Conservation (phyloP, 2,888 invertebrate species). For the Parochlus steinenii region DNA sequence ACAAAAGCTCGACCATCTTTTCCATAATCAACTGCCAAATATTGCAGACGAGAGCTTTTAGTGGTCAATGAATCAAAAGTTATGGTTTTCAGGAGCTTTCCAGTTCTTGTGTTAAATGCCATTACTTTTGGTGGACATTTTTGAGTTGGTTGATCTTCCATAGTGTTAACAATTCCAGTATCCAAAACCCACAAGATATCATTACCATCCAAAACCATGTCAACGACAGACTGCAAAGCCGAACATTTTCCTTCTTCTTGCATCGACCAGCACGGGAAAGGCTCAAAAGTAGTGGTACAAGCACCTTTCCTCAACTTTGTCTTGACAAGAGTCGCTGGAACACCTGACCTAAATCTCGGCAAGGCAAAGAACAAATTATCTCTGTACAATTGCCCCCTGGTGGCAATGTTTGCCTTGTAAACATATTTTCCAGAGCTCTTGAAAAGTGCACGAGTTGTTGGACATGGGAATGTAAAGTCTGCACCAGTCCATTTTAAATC, state of each 20-base stretch:
- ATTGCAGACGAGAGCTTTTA: constrained; percentile 46
- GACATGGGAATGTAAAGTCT: constrained; percentile 33
- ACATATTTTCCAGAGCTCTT: constrained; percentile 38
- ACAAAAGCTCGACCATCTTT: constrained; percentile 41
- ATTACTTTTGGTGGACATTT: constrained; percentile 53
- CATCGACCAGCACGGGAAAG: constrained; percentile 45
- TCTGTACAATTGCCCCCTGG: constrained; percentile 38
- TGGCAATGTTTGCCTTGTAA: constrained; percentile 40
- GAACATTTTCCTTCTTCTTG: constrained; percentile 47
- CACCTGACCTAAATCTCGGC: constrained; percentile 43
- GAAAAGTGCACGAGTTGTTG: constrained; percentile 37
- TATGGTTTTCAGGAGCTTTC: constrained; percentile 43
- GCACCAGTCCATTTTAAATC: constrained; percentile 29
- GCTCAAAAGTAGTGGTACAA: constrained; percentile 34
- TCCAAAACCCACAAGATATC: constrained; percentile 58
- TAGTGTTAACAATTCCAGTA: constrained; percentile 48
- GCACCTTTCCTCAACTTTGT: constrained; percentile 31
- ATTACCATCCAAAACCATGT: constrained; percentile 41
- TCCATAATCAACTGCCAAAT: constrained; percentile 48
- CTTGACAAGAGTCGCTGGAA: constrained; percentile 47
- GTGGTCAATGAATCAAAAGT: constrained; percentile 41
- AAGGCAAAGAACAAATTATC: constrained; percentile 38
- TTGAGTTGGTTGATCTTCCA: constrained; percentile 40
- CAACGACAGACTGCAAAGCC: constrained; percentile 52
- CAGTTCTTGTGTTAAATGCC: constrained; percentile 39